Percentiles rank a stretch among this genome's conserved stretches.
Conservation (phyloP, 2,113 vertebrate species). For the Hippocampus zosterae region DNA sequence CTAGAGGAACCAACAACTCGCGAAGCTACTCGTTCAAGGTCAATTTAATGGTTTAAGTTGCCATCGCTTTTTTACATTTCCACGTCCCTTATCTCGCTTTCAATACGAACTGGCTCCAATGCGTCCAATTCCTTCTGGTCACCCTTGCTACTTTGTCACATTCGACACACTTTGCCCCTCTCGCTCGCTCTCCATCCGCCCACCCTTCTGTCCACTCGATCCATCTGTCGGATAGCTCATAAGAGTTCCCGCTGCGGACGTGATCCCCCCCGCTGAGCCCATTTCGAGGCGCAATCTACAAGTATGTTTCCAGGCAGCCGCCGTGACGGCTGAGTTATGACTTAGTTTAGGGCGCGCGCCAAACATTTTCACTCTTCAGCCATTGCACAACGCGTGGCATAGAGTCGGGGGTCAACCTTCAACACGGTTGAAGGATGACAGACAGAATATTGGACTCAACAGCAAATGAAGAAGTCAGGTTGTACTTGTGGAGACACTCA, state of each 20-base stretch:
- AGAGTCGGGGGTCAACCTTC: not conserved
- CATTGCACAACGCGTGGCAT: not conserved
- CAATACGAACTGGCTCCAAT: too few species aligned
- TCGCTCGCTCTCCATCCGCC: not conserved
- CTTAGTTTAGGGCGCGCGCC: not conserved
- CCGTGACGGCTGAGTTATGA: constrained; percentile 6
- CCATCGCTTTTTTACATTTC: too few species aligned
- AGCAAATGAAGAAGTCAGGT: not conserved
- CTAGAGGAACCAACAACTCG: too few species aligned
- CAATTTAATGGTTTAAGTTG: too few species aligned
- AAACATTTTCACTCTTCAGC: not conserved
- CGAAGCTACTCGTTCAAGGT: too few species aligned
- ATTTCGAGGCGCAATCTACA: constrained; percentile 44
- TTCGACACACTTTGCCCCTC: not conserved
- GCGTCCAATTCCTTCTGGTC: too few species aligned
- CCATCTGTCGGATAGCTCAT: constrained; percentile 30
- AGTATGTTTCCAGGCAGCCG: constrained; percentile 46
- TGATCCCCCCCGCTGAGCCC: constrained; percentile 52
- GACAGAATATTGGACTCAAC: not conserved
- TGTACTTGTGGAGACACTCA: not conserved
- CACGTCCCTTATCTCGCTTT: too few species aligned
- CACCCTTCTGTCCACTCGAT: constrained; percentile 1
- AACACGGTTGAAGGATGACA: not conserved
- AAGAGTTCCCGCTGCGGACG: constrained; percentile 26
- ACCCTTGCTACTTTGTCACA: not conserved